These are phyloP conservation scores for Oxyura jamaicensis DNA, from an alignment of 2,113 vertebrate species.

Conservation along the genomic window DNA sequence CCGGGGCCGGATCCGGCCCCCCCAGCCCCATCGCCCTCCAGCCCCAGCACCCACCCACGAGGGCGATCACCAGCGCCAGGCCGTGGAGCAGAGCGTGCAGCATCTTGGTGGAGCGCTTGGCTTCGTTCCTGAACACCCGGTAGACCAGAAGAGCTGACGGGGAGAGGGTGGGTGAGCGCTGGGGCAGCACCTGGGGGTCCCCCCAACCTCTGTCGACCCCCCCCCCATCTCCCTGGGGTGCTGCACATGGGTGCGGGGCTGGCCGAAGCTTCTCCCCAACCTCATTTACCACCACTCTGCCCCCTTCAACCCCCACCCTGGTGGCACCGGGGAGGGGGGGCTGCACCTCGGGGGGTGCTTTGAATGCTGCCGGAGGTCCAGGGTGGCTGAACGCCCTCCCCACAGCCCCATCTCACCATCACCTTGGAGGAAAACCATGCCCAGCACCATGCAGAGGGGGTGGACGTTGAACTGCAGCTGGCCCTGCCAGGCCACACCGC, in stretches of 20 bases:
- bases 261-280: accelerated
- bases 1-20: accelerated
- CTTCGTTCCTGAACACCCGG: slow-evolving; percentile 88
- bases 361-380: not conserved
- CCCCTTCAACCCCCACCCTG: not conserved
- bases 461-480: slow-evolving; percentile 88
- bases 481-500: slow-evolving; percentile 89
- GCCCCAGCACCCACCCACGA: slow-evolving; percentile 68
- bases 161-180: not conserved
- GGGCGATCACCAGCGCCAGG: slow-evolving; percentile 82
- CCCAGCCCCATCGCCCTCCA: accelerated
- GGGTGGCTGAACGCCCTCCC: not conserved
- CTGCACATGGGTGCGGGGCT: accelerated
- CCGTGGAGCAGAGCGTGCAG: slow-evolving; percentile 88
- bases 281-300: accelerated
- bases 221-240: not conserved
- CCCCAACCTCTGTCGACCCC: not conserved
- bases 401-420: slow-evolving; percentile 81
- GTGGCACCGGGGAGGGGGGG: accelerated
- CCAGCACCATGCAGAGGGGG: slow-evolving; percentile 94
- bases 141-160: slow-evolving; percentile 88
- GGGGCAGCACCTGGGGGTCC: not conserved
- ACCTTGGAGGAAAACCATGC: slow-evolving; percentile 91
- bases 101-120: slow-evolving; percentile 83
- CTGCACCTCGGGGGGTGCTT: not conserved